Conservation (phyloP, 2,113 vertebrate genomes). For the Rana temporaria region DNA sequence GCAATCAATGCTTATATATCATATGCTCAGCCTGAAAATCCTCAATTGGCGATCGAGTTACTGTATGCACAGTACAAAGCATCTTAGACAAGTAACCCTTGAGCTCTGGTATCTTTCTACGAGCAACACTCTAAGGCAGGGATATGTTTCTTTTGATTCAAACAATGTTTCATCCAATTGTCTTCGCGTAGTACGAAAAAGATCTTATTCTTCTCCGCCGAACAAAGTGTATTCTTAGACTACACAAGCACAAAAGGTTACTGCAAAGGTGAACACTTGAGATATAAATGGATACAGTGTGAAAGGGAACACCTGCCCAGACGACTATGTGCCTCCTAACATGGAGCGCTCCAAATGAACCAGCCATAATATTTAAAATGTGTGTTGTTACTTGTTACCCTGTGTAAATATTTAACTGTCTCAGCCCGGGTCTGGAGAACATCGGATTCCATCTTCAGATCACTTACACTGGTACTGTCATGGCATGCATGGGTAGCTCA, state of each 20-base stretch:
- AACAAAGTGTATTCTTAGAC: neutral
- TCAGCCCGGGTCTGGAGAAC: neutral
- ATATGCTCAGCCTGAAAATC: too few species aligned
- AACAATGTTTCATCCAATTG: too few species aligned
- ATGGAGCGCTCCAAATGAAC: neutral
- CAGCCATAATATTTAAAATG: constrained; percentile 17
- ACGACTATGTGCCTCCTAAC: neutral
- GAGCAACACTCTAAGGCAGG: too few species aligned
- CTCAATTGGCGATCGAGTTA: too few species aligned
- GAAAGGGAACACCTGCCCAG: constrained; percentile 11
- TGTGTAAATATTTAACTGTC: constrained; percentile 12
- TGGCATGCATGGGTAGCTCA: too few species aligned
- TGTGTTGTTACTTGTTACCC: neutral
- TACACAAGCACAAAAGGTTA: constrained; percentile 8
- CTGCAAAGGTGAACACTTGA: neutral
- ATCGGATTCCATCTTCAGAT: neutral
- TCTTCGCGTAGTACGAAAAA: too few species aligned
- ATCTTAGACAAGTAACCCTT: too few species aligned
- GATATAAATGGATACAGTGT: constrained; percentile 3
- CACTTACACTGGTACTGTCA: neutral
- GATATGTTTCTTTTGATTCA: too few species aligned
- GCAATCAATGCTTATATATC: too few species aligned
- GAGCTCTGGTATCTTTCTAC: too few species aligned
- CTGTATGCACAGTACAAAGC: too few species aligned
- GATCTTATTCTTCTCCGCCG: too few species aligned